These are phyloP conservation scores for Musca domestica DNA, from an alignment of 1,140 invertebrate genomes.

Conservation along the genomic window DNA sequence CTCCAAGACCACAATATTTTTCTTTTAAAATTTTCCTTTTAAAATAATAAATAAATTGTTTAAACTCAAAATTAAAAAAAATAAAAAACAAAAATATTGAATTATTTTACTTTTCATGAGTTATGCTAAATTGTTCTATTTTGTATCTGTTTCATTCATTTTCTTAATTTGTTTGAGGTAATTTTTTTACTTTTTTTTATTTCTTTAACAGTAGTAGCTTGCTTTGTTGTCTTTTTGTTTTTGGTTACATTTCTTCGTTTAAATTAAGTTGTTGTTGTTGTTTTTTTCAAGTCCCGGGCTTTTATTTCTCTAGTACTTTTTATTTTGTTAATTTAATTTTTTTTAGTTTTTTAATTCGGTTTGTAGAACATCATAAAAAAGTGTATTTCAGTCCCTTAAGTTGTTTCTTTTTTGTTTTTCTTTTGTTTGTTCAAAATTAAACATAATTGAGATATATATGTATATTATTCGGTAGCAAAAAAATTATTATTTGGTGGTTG, in stretches of 20 bases:
- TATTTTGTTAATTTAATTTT: neutral
- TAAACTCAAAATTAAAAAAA: too few species aligned
- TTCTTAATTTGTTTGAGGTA: neutral
- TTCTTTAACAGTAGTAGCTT: neutral
- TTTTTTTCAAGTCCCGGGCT: conserved; percentile 18
- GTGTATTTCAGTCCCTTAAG: neutral
- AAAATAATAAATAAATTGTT: too few species aligned
- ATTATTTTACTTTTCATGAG: too few species aligned
- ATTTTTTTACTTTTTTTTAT: conserved; percentile 3
- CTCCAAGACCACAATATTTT: too few species aligned
- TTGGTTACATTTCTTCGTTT: neutral
- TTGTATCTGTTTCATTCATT: neutral
- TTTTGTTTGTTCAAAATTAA: too few species aligned
- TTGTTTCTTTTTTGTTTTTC: too few species aligned
- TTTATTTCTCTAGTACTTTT: neutral
- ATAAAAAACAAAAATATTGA: too few species aligned
- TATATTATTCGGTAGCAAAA: too few species aligned
- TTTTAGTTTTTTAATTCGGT: neutral
- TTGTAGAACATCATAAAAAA: conserved; percentile 14
- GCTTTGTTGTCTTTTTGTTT: neutral
- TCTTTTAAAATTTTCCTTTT: too few species aligned
- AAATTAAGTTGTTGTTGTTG: neutral
- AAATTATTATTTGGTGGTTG: too few species aligned
- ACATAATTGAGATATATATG: too few species aligned
- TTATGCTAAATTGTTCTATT: neutral